phyloP scores from a whole-genome alignment of 1,140 invertebrate genomes.

The Drosophila hydei region DNA sequence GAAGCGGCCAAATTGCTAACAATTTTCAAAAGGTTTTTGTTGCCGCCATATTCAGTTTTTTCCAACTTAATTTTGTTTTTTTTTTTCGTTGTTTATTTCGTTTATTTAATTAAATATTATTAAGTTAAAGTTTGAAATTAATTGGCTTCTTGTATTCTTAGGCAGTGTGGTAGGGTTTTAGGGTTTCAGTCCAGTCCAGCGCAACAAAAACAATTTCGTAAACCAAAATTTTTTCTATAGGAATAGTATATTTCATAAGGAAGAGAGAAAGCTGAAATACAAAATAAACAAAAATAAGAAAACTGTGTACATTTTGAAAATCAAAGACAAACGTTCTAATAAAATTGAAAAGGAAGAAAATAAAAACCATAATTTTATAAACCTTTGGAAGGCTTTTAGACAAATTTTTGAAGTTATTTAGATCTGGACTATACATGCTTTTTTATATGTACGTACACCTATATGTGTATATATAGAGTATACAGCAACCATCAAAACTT shows the following conservation, averaged over 20 bases:
- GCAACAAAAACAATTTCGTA: slow-evolving; percentile 40
- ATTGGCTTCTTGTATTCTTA: slow-evolving; percentile 41
- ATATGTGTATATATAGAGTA: slow-evolving; percentile 9
- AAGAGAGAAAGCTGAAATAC: slow-evolving; percentile 43
- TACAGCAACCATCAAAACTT: slow-evolving; percentile 40
- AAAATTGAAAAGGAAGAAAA: slow-evolving; percentile 34
- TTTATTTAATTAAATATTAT: slow-evolving; percentile 22
- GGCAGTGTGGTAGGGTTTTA: slow-evolving; percentile 43
- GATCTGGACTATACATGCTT: slow-evolving; percentile 31
- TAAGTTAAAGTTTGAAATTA: slow-evolving; percentile 31
- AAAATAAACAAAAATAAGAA: slow-evolving; percentile 18
- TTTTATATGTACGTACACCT: slow-evolving; percentile 6
- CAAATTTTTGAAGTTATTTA: slow-evolving; percentile 39
- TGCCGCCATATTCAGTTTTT: slow-evolving; percentile 27
- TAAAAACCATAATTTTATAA: slow-evolving; percentile 15
- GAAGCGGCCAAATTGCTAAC: slow-evolving; percentile 18
- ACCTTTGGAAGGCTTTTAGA: slow-evolving; percentile 41
- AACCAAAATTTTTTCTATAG: slow-evolving; percentile 51
- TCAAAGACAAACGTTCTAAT: slow-evolving; percentile 52
- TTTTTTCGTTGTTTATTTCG: neutral
- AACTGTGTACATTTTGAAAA: slow-evolving; percentile 53
- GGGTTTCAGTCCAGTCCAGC: slow-evolving; percentile 43
- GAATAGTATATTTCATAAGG: slow-evolving; percentile 35
- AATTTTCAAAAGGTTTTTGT: slow-evolving; percentile 16
- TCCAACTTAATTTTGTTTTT: slow-evolving; percentile 8